Evolutionary conservation across 2,113 vertebrate genomes (phyloP), one percentile per base, ranked within the genome.

Genomic region (Galeopterus variegatus): DNA sequence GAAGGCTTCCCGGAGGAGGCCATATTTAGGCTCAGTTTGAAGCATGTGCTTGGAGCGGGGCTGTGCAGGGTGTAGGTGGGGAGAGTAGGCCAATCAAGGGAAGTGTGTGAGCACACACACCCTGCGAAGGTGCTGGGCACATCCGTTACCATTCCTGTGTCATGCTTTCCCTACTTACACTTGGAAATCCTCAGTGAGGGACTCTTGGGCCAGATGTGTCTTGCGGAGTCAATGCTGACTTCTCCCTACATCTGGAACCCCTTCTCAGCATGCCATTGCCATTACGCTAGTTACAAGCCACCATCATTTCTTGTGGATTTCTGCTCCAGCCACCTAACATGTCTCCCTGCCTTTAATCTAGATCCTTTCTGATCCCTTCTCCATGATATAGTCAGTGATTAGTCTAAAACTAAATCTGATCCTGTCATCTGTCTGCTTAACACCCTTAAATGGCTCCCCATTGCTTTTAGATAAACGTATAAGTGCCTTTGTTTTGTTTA

Each of bases 51-150:
- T n/a, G 52, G 52, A 33, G 33, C 5, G 14, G 28, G 48, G 75
- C 13, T 33, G 21, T 6, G 48, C 1, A 0, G 17, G 3, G 1
- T 67, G 70, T 13, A 1, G 10, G 23, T n/a, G 1, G 4, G 24
- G 15, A 45, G 12, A 45, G 4, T 9, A 33, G 0, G 36, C 24
- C 48, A 15, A 0, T 36, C 41, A 41, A n/a, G 45, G 67, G 5
- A 24, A 28, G n/a, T 50, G 23, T 19, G 1, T 50, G 60, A 60
- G 23, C 15, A 4, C 5, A 28, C 2, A 2, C 54, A 0, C 45
- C 26, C 52, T 54, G 58, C 19, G n/a, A 54, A 62, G 56, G 36
- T n/a, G 3, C 50, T 1, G 18, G 62, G 45, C 6, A 21, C 7
- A 12, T 41, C 77, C 75, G 8, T 54, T 18, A 11, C 2, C 11